Evolutionary conservation across 2,888 invertebrate genomes (phyloP).

Genomic region (Microctonus aethiopoides): DNA sequence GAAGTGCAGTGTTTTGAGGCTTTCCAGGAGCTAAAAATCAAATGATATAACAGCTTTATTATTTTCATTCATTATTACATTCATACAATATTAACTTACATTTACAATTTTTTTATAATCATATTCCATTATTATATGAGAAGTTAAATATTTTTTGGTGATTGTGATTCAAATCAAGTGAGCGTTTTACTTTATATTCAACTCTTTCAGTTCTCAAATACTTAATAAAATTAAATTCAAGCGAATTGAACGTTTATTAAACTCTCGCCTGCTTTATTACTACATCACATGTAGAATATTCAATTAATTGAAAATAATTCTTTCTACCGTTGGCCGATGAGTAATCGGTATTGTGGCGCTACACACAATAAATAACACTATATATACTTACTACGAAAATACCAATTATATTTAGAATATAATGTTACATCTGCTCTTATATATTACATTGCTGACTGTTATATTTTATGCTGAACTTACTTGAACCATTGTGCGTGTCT

Average conservation of each 20-base stretch:
- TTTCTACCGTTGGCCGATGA: background rate
- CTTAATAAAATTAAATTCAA: background rate
- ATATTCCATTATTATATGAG: background rate
- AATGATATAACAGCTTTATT: constrained; percentile 5
- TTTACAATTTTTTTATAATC: background rate
- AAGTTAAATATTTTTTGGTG: background rate
- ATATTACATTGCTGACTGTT: too few species aligned
- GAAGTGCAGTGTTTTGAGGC: constrained; percentile 42
- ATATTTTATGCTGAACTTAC: too few species aligned
- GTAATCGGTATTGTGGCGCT: background rate
- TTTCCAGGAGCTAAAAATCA: constrained; percentile 43
- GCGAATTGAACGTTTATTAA: background rate
- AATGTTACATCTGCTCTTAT: background rate
- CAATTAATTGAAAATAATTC: constrained; percentile 1
- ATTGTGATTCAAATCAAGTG: background rate
- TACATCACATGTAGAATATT: background rate
- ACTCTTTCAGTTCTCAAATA: background rate
- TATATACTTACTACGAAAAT: background rate
- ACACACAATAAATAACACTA: background rate
- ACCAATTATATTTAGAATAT: background rate
- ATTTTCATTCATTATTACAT: background rate
- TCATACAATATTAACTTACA: constrained; percentile 11
- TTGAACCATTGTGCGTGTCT: too few species aligned
- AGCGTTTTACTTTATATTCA: background rate
- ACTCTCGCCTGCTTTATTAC: background rate